Conservation (phyloP, 2,797 vertebrate species). For the Pseudopleuronectes americanus region DNA sequence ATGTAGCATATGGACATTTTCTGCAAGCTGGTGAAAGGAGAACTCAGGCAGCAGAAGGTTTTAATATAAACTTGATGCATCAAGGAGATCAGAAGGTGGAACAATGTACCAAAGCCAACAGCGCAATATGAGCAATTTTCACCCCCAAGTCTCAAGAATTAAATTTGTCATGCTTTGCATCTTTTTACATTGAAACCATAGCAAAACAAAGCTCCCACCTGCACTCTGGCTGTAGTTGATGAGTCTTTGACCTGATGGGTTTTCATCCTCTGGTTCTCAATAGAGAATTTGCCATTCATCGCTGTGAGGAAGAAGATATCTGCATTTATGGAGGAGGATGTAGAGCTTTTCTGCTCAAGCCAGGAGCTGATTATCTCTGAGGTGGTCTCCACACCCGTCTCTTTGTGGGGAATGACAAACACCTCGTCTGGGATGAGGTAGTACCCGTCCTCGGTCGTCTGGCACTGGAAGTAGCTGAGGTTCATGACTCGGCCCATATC, state of each 20-base stretch:
- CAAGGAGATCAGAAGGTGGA: no score
- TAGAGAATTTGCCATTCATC: slow-evolving; percentile 90
- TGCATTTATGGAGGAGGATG: slow-evolving; percentile 84
- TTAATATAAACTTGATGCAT: no score
- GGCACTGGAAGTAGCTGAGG: slow-evolving; percentile 87
- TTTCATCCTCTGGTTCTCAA: slow-evolving; percentile 87
- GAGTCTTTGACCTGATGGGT: slow-evolving; percentile 87
- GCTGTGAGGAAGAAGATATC: slow-evolving; percentile 81
- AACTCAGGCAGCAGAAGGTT: no score
- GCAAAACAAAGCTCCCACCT: slow-evolving; percentile 74
- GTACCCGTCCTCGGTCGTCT: slow-evolving; percentile 88
- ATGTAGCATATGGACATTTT: no score
- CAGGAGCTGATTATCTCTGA: slow-evolving; percentile 90
- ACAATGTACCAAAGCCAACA: no score
- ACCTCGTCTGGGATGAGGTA: slow-evolving; percentile 91
- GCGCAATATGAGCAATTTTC: no score
- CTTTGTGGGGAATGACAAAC: slow-evolving; percentile 89
- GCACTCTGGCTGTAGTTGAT: slow-evolving; percentile 85
- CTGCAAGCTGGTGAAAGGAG: no score
- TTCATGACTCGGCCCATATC: slow-evolving; percentile 91
- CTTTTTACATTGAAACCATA: not conserved
- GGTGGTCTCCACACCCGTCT: slow-evolving; percentile 88
- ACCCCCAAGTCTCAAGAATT: no score
- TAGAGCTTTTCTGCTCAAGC: slow-evolving; percentile 86
- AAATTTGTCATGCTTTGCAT: not conserved